Evolutionary conservation across 2,888 invertebrate species (phyloP), one percentile per base, ranked within the genome.

Genomic region (Sminthurides aquaticus): DNA sequence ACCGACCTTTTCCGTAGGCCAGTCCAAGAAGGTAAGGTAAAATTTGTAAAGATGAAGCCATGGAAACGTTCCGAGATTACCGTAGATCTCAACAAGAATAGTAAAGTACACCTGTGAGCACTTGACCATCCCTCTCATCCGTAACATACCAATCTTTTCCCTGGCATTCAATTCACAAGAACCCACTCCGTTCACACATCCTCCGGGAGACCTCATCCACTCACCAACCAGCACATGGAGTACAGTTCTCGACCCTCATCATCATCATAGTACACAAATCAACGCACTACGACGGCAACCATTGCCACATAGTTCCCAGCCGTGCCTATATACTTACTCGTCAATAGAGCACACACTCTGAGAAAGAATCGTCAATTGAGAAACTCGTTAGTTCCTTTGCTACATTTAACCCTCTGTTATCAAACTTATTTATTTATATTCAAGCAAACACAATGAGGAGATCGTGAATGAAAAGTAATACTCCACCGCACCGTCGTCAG

Each of bases 391-490:
- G 43, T 52, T 20, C 18, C 52, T 20, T 52, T 52, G 52, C 52
- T 20, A 52, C 52, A 20, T 52, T 52, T 52, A 8, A 20, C 52
- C 20, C 20, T 11, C 52, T 52, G 20, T 52, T 52, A 52, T 52
- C 52, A 52, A 52, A 52, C 52, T n/a, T 52, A 52, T 52, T 52
- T 52, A 52, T 52, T 52, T 52, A 20, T 52, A 52, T 52, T 52
- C 52, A 52, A 20, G 11, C 52, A 52, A 52, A 52, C 52, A 52
- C 15, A 52, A 20, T 20, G 52, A 52, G 5, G 22, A 20, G 11
- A 15, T 52, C 52, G n/a, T n/a, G n/a, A 52, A 52, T 52, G 52
- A 52, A 52, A 52, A 52, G 20, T 52, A 52, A 52, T 52, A 52
- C 52, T 8, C 52, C 52, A 20, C 20, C 52, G 20, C 20, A 22